Evolutionary conservation across 2,888 invertebrate species (phyloP).

Genomic region (Leptothorax acervorum): DNA sequence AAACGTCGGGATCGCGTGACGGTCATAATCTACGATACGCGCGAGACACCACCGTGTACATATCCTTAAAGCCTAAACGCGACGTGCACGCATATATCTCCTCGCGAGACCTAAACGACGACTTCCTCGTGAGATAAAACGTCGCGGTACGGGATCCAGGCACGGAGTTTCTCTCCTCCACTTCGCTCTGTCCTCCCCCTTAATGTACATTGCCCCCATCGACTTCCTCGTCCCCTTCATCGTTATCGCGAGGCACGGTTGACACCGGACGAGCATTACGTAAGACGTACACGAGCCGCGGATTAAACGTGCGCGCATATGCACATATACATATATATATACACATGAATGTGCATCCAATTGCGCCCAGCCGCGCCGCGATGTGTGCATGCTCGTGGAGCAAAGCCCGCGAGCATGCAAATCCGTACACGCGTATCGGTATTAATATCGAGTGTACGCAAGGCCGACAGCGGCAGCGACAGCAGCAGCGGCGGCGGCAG

Average conservation of each 20-base stretch:
- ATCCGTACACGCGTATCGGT: conserved; percentile 66
- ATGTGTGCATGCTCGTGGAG: conserved; percentile 14
- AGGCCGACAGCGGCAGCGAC: conserved; percentile 23
- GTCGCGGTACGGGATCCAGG: conserved; percentile 22
- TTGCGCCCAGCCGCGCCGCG: not conserved
- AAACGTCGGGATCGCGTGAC: conserved; percentile 44
- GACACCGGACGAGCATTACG: conserved; percentile 61
- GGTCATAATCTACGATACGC: conserved; percentile 46
- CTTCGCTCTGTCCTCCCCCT: not conserved
- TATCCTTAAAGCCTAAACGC: conserved; percentile 39
- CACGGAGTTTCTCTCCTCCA: not conserved
- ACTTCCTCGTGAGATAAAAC: conserved; percentile 68
- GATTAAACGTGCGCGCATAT: conserved; percentile 52
- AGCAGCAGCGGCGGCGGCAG: conserved; percentile 14
- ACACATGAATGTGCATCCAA: not conserved
- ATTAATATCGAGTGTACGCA: conserved; percentile 67
- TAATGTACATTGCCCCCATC: conserved; percentile 22
- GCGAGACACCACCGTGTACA: conserved; percentile 12
- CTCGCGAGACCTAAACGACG: conserved; percentile 29
- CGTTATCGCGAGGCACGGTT: conserved; percentile 56
- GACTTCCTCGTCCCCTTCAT: conserved; percentile 41
- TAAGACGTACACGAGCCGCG: conserved; percentile 38
- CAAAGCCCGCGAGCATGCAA: conserved; percentile 56
- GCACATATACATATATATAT: too few relatives aligned
- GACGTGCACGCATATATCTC: conserved; percentile 37